Percentiles rank a stretch among this genome's conserved stretches.
Evolutionary conservation across 2,113 vertebrate species (phyloP).

Genomic region (Mandrillus leucophaeus): DNA sequence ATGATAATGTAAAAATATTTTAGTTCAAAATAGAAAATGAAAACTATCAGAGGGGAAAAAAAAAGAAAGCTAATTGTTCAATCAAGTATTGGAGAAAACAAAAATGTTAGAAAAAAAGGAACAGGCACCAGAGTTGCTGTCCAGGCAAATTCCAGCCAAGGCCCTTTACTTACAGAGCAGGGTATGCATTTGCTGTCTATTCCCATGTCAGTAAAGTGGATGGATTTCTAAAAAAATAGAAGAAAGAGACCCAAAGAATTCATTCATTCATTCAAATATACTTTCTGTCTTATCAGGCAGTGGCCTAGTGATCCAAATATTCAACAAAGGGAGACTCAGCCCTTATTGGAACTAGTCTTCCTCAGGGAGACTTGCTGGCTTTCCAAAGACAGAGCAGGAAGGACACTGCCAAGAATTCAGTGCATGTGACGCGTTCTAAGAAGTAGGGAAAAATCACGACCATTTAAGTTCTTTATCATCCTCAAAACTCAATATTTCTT

Average conservation of each 20-base stretch:
- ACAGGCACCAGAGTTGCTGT: neutral
- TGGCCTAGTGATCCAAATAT: neutral
- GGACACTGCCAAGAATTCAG: neutral
- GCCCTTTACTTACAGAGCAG: neutral
- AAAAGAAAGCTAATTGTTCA: neutral
- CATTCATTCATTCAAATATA: neutral
- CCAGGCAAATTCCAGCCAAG: neutral
- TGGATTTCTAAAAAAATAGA: neutral
- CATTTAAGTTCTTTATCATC: neutral
- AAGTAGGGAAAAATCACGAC: neutral
- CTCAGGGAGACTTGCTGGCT: neutral
- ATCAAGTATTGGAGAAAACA: neutral
- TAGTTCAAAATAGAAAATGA: neutral
- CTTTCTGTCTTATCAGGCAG: neutral
- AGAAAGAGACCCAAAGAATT: neutral
- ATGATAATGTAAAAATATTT: neutral
- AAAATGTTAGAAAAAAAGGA: neutral
- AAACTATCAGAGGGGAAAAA: neutral
- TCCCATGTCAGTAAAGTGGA: neutral
- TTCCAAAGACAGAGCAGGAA: neutral
- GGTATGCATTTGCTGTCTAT: neutral
- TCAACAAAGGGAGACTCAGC: neutral
- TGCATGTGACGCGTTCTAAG: neutral
- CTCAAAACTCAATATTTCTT: neutral
- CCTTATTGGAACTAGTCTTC: neutral